Evolutionary conservation across 2,797 vertebrate species (phyloP), one percentile per base, ranked within the genome.

Genomic region (Aldrovandia affinis): DNA sequence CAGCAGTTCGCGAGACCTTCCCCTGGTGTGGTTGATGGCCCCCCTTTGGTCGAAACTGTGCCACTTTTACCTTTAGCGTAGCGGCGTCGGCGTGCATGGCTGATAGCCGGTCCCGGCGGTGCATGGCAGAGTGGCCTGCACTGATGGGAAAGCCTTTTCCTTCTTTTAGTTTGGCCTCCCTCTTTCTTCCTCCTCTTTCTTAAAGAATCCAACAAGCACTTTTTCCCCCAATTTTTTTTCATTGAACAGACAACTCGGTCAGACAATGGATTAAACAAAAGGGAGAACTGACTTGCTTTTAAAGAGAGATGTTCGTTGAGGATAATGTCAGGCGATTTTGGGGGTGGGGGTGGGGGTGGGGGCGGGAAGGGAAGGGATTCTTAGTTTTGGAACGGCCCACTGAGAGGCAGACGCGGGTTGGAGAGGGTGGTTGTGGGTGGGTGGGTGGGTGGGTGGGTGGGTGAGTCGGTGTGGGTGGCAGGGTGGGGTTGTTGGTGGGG

Each of bases 171-270:
- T 22, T 30, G 15, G 25, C n/a, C 61, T 81, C 44, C 63, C 8
- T 0, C 81, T 89, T 89, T 83, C 87, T 87, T 89, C 89, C 89
- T 90, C 88, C 91, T 90, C 84, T 89, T 86, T 88, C 84, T 86
- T 87, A 90, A 93, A 90, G 91, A 95, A 93, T 95, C 92, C 94
- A 94, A 93, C 93, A 93, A 96, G 95, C 95, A 96, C 95, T 95
- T 96, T 89, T 88, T 88, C 33, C 54, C 54, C 22, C 6, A 22
- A 25, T 81, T 33, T 33, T 39, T 22, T 73, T 22, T 39, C 59
- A 85, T 86, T 28, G 4, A 92, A 91, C 87, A 91, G 92, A 89
- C 88, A 57, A 92, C 91, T 89, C 90, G 90, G 92, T 89, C 89
- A 90, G 91, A 79, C 91, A 91, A 84, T 94, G 87, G 88, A 92